Percentiles rank a stretch among this genome's conserved stretches.
Conservation (phyloP, 2,113 vertebrate genomes). For the Motacilla alba region DNA sequence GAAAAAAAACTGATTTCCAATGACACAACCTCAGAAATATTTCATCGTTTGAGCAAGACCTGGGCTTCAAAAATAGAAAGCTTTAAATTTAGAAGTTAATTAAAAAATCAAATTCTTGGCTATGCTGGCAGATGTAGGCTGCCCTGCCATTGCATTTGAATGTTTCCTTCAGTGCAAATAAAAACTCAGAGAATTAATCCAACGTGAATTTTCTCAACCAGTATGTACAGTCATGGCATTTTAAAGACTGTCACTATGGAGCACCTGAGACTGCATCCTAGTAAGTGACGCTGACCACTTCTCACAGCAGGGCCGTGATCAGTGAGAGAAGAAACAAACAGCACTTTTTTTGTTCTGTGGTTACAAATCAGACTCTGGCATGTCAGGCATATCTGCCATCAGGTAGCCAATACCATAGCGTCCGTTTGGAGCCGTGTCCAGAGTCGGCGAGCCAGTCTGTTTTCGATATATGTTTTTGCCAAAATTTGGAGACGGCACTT, state of each 20-base stretch:
- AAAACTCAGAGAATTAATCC: constrained; percentile 37
- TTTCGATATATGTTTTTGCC: constrained; percentile 90
- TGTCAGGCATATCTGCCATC: constrained; percentile 91
- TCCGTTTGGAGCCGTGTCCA: constrained; percentile 88
- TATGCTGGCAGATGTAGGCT: constrained; percentile 11
- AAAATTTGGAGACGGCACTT: constrained; percentile 86
- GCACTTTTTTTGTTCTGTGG: neutral
- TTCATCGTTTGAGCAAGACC: constrained; percentile 38
- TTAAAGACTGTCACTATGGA: constrained; percentile 40
- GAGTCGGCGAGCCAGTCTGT: constrained; percentile 77
- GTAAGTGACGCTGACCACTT: constrained; percentile 51
- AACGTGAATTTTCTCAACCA: constrained; percentile 33
- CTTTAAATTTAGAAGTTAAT: constrained; percentile 44
- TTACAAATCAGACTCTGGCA: constrained; percentile 94
- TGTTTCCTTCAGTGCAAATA: constrained; percentile 40
- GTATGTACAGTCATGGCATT: neutral
- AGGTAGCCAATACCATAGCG: constrained; percentile 93
- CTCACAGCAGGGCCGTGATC: constrained; percentile 36
- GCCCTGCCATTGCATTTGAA: neutral
- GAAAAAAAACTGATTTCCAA: constrained; percentile 8
- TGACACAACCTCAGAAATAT: constrained; percentile 21
- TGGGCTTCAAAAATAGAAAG: constrained; percentile 60
- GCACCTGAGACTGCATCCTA: constrained; percentile 72
- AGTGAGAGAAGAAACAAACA: constrained; percentile 21
- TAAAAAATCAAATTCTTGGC: constrained; percentile 14